Percentiles rank a stretch among this genome's conserved stretches.
These are phyloP conservation scores for Iphiclides podalirius DNA, from an alignment of 2,888 invertebrate genomes.

Conservation along the genomic window DNA sequence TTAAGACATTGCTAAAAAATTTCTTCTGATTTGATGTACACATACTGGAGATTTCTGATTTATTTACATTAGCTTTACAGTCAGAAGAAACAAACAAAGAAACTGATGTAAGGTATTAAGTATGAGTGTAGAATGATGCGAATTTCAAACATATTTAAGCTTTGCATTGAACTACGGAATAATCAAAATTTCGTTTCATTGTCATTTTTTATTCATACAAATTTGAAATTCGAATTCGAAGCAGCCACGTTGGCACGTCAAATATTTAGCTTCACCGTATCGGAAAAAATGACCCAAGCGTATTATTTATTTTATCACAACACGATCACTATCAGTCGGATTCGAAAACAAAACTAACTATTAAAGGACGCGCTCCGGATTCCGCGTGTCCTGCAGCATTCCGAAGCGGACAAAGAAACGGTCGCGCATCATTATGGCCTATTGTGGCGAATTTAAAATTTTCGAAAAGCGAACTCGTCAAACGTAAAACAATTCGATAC, in stretches of 20 bases:
- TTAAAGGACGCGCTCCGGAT: conserved; percentile 58
- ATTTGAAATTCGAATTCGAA: conserved; percentile 54
- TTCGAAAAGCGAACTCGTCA: conserved; percentile 76
- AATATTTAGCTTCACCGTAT: conserved; percentile 50
- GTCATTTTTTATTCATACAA: conserved; percentile 34
- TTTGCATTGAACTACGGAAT: conserved; percentile 25
- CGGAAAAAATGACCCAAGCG: conserved; percentile 53
- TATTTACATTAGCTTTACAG: too few species aligned
- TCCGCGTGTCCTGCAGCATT: conserved; percentile 57
- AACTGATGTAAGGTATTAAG: too few species aligned
- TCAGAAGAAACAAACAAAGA: too few species aligned
- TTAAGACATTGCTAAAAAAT: too few species aligned
- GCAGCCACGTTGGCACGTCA: conserved; percentile 45
- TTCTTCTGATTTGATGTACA: too few species aligned
- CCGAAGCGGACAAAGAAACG: conserved; percentile 66
- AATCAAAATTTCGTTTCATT: conserved; percentile 36
- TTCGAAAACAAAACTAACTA: conserved; percentile 53
- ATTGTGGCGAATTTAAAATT: conserved; percentile 75
- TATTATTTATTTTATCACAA: conserved; percentile 65
- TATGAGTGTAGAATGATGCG: too few species aligned
- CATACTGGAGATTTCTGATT: too few species aligned
- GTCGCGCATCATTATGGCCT: conserved; percentile 75
- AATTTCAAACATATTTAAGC: conserved; percentile 7
- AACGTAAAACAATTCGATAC: conserved; percentile 81
- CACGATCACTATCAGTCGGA: conserved; percentile 63